Conservation (phyloP, 1,140 invertebrate genomes). For the Drosophila subpulchrella region DNA sequence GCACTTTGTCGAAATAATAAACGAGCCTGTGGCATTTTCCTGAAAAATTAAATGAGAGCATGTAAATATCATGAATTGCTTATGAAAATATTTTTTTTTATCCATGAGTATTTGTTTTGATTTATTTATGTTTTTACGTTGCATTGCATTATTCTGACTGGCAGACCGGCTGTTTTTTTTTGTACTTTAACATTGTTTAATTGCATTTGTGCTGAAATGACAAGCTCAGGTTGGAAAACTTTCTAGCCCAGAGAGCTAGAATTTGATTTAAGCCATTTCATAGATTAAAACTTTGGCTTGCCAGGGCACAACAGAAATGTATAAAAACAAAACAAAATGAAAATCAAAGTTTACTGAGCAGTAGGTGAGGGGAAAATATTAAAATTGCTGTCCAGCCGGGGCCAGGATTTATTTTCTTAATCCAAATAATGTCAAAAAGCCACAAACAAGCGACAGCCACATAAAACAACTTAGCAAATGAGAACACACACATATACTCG, state of each 20-base stretch:
- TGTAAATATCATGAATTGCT: background rate
- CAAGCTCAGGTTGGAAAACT: slow-evolving; percentile 23
- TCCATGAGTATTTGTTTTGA: background rate
- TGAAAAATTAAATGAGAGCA: background rate
- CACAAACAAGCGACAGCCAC: slow-evolving; percentile 79
- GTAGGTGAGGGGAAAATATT: slow-evolving; percentile 46
- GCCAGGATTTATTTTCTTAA: slow-evolving; percentile 75
- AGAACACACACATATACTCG: slow-evolving; percentile 46
- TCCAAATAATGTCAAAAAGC: slow-evolving; percentile 82
- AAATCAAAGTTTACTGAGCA: slow-evolving; percentile 37
- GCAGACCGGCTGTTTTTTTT: background rate
- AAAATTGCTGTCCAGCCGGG: slow-evolving; percentile 64
- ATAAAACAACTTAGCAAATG: slow-evolving; percentile 81
- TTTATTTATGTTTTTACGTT: background rate
- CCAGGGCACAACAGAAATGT: background rate
- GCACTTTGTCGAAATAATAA: background rate
- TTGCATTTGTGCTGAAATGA: slow-evolving; percentile 22
- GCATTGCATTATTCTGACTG: background rate
- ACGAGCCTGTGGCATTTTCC: background rate
- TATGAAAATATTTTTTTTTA: background rate
- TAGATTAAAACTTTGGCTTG: slow-evolving; percentile 35
- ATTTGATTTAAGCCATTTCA: slow-evolving; percentile 39
- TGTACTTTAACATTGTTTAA: background rate
- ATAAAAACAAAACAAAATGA: slow-evolving; percentile 1
- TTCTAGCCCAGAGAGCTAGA: slow-evolving; percentile 11